Conservation (phyloP, 2,888 invertebrate species). For the Tenthredo mesomela region DNA sequence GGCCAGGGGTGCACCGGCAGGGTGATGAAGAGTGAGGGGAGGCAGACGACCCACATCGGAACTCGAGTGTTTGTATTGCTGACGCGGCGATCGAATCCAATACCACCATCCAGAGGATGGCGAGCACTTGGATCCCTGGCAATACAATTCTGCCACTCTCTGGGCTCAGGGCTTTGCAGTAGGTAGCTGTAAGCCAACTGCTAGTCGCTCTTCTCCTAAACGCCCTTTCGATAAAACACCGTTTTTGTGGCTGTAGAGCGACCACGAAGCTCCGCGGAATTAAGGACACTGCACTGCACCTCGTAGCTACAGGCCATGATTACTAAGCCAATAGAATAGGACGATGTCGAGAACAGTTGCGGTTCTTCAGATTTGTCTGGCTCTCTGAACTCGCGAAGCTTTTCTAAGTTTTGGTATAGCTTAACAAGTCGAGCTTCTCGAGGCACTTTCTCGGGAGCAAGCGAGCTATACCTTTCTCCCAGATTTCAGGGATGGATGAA, state of each 20-base stretch:
- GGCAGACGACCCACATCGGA: conserved; percentile 74
- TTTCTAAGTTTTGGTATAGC: not conserved
- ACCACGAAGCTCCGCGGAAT: conserved; percentile 6
- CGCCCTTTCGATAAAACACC: conserved; percentile 16
- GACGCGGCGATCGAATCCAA: conserved; percentile 76
- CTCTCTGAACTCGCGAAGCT: not conserved
- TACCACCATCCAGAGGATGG: conserved; percentile 63
- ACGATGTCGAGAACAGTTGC: not conserved
- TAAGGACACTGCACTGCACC: conserved; percentile 1
- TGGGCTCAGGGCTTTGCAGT: conserved; percentile 18
- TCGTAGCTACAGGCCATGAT: not conserved
- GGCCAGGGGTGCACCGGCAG: conserved; percentile 59
- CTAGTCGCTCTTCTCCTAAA: conserved; percentile 16
- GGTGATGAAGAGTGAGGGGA: conserved; percentile 54
- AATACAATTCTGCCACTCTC: conserved; percentile 48
- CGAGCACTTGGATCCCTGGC: conserved; percentile 34
- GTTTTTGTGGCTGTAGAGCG: conserved; percentile 9
- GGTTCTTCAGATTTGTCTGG: conserved; percentile 12
- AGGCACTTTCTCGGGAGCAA: not conserved
- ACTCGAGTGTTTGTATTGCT: conserved; percentile 77
- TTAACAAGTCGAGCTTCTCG: not conserved
- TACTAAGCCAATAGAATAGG: not conserved
- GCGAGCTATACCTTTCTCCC: not conserved
- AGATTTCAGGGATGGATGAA: not conserved
- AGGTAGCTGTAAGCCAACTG: conserved; percentile 18